A percentile compares a stretch with the other conserved stretches of the same genome.
phyloP scores from a whole-genome alignment of 2,797 vertebrate species.

The Margarornis squamiger region DNA sequence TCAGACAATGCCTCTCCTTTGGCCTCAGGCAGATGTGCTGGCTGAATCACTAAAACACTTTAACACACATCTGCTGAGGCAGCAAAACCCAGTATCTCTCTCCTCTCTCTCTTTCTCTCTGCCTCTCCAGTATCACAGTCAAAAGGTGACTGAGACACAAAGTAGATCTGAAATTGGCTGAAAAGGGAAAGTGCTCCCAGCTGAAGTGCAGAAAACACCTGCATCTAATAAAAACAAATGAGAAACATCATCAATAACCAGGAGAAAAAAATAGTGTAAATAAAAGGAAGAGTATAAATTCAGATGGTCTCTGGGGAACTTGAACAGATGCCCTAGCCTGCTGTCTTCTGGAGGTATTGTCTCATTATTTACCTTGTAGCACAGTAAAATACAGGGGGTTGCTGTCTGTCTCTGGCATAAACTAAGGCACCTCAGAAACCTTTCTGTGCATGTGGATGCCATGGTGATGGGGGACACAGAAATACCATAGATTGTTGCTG shows the following conservation, averaged over 20 bases:
- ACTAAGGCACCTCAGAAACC: not conserved
- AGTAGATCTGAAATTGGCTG: conserved; percentile 55
- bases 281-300: conserved; percentile 51
- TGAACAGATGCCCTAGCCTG: conserved; percentile 9
- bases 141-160: conserved; percentile 63
- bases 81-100: conserved; percentile 41
- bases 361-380: conserved; percentile 39
- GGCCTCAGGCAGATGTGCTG: conserved; percentile 28
- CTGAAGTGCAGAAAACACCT: conserved; percentile 71
- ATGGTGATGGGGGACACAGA: not conserved
- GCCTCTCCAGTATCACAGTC: conserved; percentile 47
- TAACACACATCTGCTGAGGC: conserved; percentile 60
- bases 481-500: not conserved
- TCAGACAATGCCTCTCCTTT: conserved; percentile 64
- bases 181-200: conserved; percentile 67
- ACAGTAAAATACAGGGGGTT: not conserved
- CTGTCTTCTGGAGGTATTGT: conserved; percentile 33
- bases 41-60: conserved; percentile 57
- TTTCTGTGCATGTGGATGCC: not conserved
- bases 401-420: not conserved
- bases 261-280: conserved; percentile 42
- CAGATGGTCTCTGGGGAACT: conserved; percentile 21
- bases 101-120: not conserved
- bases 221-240: conserved; percentile 71
- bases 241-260: conserved; percentile 65